Percentiles rank a stretch among this genome's conserved stretches.
These are phyloP conservation scores for Mormyrus lacerda DNA, from an alignment of 2,113 vertebrate species.

Conservation along the genomic window DNA sequence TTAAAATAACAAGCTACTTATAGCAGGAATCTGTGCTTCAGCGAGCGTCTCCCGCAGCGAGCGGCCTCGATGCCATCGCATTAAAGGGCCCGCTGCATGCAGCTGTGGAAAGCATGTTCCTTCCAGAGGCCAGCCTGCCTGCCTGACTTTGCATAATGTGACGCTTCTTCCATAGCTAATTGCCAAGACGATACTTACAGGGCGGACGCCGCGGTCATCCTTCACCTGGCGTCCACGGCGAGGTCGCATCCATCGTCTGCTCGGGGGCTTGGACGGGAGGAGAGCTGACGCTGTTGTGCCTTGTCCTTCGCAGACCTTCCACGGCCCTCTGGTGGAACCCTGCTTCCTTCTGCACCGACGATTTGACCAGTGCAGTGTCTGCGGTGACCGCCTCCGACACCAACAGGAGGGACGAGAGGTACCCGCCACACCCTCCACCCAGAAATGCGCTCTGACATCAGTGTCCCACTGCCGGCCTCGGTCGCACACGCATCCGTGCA, in stretches of 20 bases:
- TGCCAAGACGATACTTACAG: neutral
- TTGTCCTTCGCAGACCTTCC: slow-evolving; percentile 23
- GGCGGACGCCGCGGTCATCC: neutral
- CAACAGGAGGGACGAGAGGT: slow-evolving; percentile 11
- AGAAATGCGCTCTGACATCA: neutral
- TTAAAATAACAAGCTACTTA: neutral
- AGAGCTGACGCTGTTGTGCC: neutral
- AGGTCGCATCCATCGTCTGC: neutral
- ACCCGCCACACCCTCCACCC: neutral
- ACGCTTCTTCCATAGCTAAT: neutral
- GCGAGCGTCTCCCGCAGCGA: neutral
- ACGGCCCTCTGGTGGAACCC: slow-evolving; percentile 67
- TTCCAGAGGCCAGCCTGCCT: neutral
- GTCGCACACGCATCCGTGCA: neutral
- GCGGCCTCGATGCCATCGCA: neutral
- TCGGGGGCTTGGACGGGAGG: neutral
- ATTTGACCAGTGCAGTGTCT: neutral
- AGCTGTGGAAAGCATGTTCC: neutral
- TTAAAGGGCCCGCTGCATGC: neutral
- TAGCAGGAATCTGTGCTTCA: neutral
- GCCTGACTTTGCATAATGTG: neutral
- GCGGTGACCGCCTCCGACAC: neutral
- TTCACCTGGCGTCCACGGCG: neutral
- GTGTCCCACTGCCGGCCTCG: neutral
- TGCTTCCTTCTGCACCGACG: neutral